Conservation (phyloP, 1,140 invertebrate genomes). For the Drosophila sulfurigaster region DNA sequence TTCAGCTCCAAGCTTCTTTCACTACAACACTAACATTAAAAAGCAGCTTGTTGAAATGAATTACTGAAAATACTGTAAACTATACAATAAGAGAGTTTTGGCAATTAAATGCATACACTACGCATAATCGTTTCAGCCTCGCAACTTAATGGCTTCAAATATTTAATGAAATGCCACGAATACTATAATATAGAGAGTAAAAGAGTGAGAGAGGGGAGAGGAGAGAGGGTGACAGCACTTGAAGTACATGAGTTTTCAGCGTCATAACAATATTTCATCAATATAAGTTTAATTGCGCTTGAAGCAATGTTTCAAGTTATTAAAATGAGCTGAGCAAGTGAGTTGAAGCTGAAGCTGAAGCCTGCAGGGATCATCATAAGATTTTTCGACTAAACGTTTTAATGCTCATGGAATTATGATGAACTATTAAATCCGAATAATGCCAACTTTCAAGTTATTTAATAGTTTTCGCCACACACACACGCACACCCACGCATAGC, state of each 20-base stretch:
- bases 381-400: constrained; percentile 45
- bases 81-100: not conserved
- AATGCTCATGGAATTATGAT: constrained; percentile 64
- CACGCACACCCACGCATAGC: constrained; percentile 1
- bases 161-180: too few species aligned
- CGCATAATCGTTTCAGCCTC: too few species aligned
- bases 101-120: too few species aligned
- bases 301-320: constrained; percentile 18
- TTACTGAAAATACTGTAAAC: too few species aligned
- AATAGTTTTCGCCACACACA: constrained; percentile 51
- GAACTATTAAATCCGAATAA: constrained; percentile 69
- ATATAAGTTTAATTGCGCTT: constrained; percentile 12
- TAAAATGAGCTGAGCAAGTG: constrained; percentile 13
- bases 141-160: not conserved
- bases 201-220: too few species aligned
- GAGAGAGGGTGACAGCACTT: not conserved
- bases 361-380: constrained; percentile 41
- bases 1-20: too few species aligned
- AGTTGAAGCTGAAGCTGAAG: not conserved
- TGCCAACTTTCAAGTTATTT: constrained; percentile 65
- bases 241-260: not conserved
- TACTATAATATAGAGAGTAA: too few species aligned
- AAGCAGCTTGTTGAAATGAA: too few species aligned
- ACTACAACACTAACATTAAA: too few species aligned
- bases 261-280: not conserved